Evolutionary conservation across 1,140 invertebrate genomes (phyloP), one percentile per base, ranked within the genome.

Genomic region (Magallana gigas): DNA sequence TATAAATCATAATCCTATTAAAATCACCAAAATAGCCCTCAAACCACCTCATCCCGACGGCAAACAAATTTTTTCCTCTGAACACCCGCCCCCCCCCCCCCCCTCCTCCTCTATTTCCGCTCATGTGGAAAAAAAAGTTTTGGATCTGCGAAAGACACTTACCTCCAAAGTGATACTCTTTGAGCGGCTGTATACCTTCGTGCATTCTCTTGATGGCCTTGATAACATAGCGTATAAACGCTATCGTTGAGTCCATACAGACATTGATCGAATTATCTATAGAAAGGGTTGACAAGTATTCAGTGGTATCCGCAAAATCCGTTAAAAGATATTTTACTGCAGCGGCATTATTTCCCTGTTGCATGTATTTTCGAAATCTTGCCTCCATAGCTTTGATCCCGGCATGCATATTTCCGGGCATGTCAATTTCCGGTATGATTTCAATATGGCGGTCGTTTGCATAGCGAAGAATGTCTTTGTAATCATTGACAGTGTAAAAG

Each of bases 341-440:
- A 18, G 85, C 89, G 2, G 56, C 16, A 11, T 58, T 8, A 18
- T 92, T 84, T 57, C 62, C 80, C 12, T 64, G 16, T 9, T 84
- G 29, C 71, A 88, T 48, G 29, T 82, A 88, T 9, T 86, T 85
- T 76, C 59, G 16, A 86, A 88, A 84, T 62, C 92, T 88, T 0
- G 84, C 86, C 82, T 92, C 87, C 93, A 94, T 93, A n/a, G 93
- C 91, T 83, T 91, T 91, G 36, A 94, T 92, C n/a, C 92, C 92
- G n/a, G 94, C 94, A 23, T 92, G 90, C 12, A 90, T 87, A 87
- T 94, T 93, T 0, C 92, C 92, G 1, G 94, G 93, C 88, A 93
- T 91, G 82, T 94, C 94, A 48, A 94, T 90, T 88, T 94, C 94
- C 57, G 94, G 94, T 60, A 94, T 93, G 18, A 94, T 88, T 84